Percentiles rank a stretch among this genome's conserved stretches.
These are phyloP conservation scores for Zhuqinia jingwanae DNA, from an alignment of 2,888 invertebrate genomes.

Conservation along the genomic window DNA sequence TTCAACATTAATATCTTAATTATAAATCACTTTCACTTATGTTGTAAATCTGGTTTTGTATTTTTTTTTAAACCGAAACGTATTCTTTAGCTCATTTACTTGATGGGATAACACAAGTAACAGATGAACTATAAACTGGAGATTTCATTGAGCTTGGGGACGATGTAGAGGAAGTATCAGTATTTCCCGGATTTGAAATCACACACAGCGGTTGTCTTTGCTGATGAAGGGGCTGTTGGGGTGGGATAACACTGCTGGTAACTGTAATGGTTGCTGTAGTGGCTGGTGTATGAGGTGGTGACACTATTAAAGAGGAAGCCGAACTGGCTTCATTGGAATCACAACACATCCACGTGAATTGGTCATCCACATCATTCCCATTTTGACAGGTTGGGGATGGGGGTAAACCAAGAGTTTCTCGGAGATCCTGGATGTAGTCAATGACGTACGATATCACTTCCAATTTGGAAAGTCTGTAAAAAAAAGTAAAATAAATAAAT, in stretches of 20 bases:
- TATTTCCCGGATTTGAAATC: slow-evolving; percentile 87
- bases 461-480: slow-evolving; percentile 87
- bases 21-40: too few relatives aligned
- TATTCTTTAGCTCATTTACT: too few relatives aligned
- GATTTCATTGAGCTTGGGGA: neutral
- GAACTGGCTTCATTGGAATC: neutral
- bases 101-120: too few relatives aligned
- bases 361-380: neutral
- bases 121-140: too few relatives aligned
- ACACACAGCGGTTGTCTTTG: slow-evolving; percentile 88
- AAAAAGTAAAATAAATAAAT: too few relatives aligned
- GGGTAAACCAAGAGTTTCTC: slow-evolving; percentile 93
- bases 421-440: slow-evolving; percentile 97
- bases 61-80: too few relatives aligned
- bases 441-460: slow-evolving; percentile 98
- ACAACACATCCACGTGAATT: neutral
- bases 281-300: neutral
- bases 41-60: too few relatives aligned
- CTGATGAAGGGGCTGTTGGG: slow-evolving; percentile 66
- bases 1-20: too few relatives aligned
- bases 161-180: slow-evolving; percentile 80
- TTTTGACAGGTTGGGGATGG: slow-evolving; percentile 74
- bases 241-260: too few relatives aligned
- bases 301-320: neutral
- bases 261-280: slow-evolving; percentile 78